These are phyloP conservation scores for Rhamnusium bicolor DNA, from an alignment of 2,888 invertebrate species.

Conservation along the genomic window DNA sequence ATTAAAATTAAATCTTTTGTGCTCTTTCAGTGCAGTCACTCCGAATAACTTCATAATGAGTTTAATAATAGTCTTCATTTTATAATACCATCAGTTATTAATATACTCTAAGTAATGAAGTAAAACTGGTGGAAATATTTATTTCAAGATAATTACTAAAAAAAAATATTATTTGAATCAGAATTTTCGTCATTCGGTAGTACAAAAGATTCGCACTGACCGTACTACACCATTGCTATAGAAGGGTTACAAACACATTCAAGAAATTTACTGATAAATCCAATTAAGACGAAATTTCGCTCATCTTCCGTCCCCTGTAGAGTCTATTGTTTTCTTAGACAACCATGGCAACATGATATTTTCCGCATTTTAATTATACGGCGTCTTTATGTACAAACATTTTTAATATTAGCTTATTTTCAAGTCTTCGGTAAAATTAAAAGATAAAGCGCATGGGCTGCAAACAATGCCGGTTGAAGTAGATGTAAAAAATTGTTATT, in stretches of 20 bases:
- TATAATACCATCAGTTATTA: not conserved
- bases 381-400: not conserved
- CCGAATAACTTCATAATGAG: not conserved
- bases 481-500: conserved; percentile 24
- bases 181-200: too few species aligned
- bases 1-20: not conserved
- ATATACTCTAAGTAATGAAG: not conserved
- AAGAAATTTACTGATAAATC: conserved; percentile 25
- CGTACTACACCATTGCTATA: not conserved
- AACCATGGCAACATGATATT: not conserved
- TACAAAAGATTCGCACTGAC: too few species aligned
- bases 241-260: conserved; percentile 4
- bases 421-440: not conserved
- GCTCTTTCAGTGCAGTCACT: not conserved
- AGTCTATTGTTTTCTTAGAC: not conserved
- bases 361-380: not conserved
- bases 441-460: not conserved
- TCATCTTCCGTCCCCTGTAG: not conserved
- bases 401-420: not conserved
- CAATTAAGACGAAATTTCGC: conserved; percentile 7
- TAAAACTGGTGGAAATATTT: not conserved
- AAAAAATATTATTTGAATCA: too few species aligned
- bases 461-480: conserved; percentile 13
- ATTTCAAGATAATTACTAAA: not conserved
- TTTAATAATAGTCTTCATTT: not conserved